Evolutionary conservation across 2,797 vertebrate species (phyloP), one percentile per base, ranked within the genome.

Genomic region (Leptoclinus maculatus): DNA sequence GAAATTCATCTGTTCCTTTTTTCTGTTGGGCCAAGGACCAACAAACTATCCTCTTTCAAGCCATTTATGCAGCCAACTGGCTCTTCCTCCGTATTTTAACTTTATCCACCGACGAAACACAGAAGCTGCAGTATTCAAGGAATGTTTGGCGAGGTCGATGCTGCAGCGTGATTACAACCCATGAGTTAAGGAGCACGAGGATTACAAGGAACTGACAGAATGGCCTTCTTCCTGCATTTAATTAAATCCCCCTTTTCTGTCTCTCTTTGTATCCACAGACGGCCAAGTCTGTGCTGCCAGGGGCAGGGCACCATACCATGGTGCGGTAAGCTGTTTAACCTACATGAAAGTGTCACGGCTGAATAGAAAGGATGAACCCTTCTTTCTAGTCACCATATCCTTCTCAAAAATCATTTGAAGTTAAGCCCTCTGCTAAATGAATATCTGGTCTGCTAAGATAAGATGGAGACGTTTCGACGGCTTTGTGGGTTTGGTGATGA

Each of bases 141-240:
- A 91, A 89, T 92, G 84, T 59, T 84, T 85, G 74, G 81, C 57
- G 21, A 87, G 43, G 57, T 45, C 80, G 80, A 87, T 73, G 23
- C 70, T 84, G 49, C 71, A 49, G 71, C 77, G 43, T 36, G 79
- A 88, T 92, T 89, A 86, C 79, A 79, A 71, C 76, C 74, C 45
- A 36, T 75, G 74, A 88, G 59, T 86, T 85, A 57, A 78, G 66
- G 78, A 88, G 86, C 79, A 88, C 5, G 21, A 80, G 84, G 84
- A 91, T 90, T 89, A 88, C 59, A 69, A 79, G 74, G 63, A 89
- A 75, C 73, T 83, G 76, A 84, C 75, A 88, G 75, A 90, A 85
- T 60, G 59, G 74, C 71, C 54, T 77, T 82, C 79, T 79, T 79
- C 76, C 74, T 86, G 86, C 76, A 76, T 88, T 78, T 74, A 83